Percentiles rank a stretch among this genome's conserved stretches.
Evolutionary conservation across 2,113 vertebrate species (phyloP).

Genomic region (Amphiprion percula): DNA sequence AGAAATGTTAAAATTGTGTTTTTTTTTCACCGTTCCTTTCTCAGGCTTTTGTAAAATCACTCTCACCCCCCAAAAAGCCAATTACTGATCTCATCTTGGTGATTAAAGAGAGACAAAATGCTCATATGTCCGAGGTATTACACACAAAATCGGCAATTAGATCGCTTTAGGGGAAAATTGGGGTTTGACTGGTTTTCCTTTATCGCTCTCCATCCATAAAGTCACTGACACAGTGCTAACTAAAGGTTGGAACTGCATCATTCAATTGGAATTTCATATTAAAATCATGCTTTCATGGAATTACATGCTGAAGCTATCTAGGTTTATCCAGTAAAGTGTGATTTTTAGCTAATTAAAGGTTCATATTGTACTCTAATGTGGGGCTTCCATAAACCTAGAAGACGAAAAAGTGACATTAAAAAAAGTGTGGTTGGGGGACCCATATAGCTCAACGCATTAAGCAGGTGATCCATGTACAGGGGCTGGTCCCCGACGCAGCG

Average conservation of each 20-base stretch:
- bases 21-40: background rate
- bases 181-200: background rate
- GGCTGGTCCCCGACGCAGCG: too few relatives aligned
- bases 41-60: constrained; percentile 45
- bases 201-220: background rate
- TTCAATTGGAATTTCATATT: background rate
- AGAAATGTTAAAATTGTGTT: constrained; percentile 18
- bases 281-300: too few relatives aligned
- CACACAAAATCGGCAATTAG: constrained; percentile 8
- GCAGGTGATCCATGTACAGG: too few relatives aligned
- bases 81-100: constrained; percentile 47
- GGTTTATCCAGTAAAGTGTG: too few relatives aligned
- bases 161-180: background rate
- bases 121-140: constrained; percentile 32
- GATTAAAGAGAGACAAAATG: constrained; percentile 37
- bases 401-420: too few relatives aligned
- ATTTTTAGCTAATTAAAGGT: too few relatives aligned
- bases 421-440: too few relatives aligned
- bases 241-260: background rate
- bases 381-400: too few relatives aligned
- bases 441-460: too few relatives aligned
- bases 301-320: too few relatives aligned
- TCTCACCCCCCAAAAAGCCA: constrained; percentile 31
- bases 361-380: too few relatives aligned
- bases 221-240: background rate